Evolutionary conservation across 2,113 vertebrate genomes (phyloP).

Genomic region (Catharus bicknelli): DNA sequence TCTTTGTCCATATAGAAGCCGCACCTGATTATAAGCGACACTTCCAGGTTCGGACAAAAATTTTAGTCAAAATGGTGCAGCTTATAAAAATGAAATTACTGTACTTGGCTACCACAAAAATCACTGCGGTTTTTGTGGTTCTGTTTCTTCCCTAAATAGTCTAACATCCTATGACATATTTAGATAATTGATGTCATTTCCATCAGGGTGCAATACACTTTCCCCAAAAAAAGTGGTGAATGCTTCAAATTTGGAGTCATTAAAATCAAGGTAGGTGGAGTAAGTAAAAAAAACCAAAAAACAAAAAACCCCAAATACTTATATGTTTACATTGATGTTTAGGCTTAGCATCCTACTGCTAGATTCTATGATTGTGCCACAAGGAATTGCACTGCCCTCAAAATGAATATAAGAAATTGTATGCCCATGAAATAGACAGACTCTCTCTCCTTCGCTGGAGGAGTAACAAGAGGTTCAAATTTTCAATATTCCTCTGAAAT

Average conservation of each 20-base stretch:
- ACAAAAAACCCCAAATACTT: background rate
- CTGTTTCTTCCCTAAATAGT: background rate
- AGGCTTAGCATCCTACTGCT: background rate
- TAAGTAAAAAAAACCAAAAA: background rate
- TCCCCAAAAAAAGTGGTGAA: background rate
- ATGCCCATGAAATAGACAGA: background rate
- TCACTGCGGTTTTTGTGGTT: background rate
- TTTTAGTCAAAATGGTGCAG: too few relatives aligned
- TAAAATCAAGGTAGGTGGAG: background rate
- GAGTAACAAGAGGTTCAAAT: background rate
- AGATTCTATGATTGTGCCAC: background rate
- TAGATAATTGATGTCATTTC: background rate
- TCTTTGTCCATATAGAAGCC: too few relatives aligned
- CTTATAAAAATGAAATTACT: too few relatives aligned
- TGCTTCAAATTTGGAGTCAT: background rate
- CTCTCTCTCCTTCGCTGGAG: background rate
- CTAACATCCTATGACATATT: background rate
- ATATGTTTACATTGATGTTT: background rate
- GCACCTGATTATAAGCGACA: too few relatives aligned
- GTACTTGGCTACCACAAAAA: background rate
- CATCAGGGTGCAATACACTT: background rate
- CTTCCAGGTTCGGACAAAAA: too few relatives aligned
- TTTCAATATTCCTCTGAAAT: background rate
- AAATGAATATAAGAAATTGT: background rate
- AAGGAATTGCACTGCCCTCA: background rate